These are phyloP conservation scores for Naja naja DNA, from an alignment of 2,113 vertebrate genomes.

Conservation along the genomic window DNA sequence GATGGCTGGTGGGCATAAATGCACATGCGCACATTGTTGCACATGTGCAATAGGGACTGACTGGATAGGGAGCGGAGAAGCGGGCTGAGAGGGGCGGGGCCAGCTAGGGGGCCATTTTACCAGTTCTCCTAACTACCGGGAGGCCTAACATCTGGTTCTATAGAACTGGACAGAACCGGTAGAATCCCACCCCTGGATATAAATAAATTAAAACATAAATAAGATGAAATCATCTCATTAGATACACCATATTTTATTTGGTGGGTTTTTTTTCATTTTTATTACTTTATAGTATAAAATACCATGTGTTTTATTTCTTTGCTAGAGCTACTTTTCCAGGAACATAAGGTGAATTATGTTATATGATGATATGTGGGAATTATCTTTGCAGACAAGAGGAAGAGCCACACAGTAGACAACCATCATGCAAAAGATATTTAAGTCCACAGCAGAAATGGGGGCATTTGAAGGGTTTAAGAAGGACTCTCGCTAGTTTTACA, in stretches of 20 bases:
- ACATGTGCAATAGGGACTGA: too few relatives aligned
- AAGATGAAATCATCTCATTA: not conserved
- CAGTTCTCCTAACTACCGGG: too few relatives aligned
- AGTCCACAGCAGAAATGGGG: not conserved
- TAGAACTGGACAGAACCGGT: too few relatives aligned
- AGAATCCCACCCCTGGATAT: too few relatives aligned
- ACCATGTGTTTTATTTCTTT: not conserved
- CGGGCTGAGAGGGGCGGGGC: too few relatives aligned
- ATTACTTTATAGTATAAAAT: not conserved
- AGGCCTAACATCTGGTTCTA: too few relatives aligned
- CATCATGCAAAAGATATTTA: not conserved
- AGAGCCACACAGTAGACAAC: not conserved
- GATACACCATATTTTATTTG: not conserved
- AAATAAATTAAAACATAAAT: too few relatives aligned
- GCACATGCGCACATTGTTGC: too few relatives aligned
- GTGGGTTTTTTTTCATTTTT: too few relatives aligned
- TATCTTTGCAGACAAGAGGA: not conserved
- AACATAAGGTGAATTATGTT: not conserved
- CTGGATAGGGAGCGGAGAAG: too few relatives aligned
- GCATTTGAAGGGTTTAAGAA: not conserved
- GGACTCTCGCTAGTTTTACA: not conserved
- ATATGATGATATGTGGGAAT: not conserved
- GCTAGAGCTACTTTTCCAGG: not conserved
- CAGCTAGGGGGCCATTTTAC: too few relatives aligned
- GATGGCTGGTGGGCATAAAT: too few relatives aligned